These are phyloP conservation scores for Corythornis madagascariensis DNA, from an alignment of 2,113 vertebrate genomes.

Conservation along the genomic window DNA sequence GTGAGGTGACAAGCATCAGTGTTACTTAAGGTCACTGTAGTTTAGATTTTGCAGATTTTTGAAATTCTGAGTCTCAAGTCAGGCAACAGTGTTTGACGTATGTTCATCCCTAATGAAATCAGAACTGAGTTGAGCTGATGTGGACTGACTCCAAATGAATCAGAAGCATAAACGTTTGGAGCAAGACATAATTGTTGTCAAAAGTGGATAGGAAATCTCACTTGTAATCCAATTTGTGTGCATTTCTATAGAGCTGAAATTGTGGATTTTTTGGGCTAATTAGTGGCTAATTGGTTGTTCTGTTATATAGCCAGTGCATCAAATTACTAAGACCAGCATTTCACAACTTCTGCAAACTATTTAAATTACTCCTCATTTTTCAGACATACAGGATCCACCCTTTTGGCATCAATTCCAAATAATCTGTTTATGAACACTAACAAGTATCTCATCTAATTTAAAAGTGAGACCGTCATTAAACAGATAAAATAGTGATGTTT, in stretches of 20 bases:
- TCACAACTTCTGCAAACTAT: neutral
- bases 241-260: neutral
- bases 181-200: neutral
- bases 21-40: slow-evolving; percentile 46
- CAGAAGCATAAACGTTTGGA: neutral
- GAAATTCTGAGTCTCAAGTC: slow-evolving; percentile 34
- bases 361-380: neutral
- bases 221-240: neutral
- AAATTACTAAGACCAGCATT: neutral
- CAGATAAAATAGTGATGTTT: neutral
- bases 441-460: neutral
- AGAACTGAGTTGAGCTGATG: slow-evolving; percentile 15
- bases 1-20: slow-evolving; percentile 23
- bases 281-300: neutral
- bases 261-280: neutral
- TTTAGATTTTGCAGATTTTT: slow-evolving; percentile 29
- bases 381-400: neutral
- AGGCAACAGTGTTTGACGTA: slow-evolving; percentile 32
- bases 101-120: slow-evolving; percentile 51
- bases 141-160: slow-evolving; percentile 9
- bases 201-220: neutral
- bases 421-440: neutral
- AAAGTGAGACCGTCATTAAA: neutral
- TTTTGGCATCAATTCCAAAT: neutral
- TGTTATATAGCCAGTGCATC: neutral